Evolutionary conservation across 2,113 vertebrate species (phyloP).

Genomic region (Melospiza melodia): DNA sequence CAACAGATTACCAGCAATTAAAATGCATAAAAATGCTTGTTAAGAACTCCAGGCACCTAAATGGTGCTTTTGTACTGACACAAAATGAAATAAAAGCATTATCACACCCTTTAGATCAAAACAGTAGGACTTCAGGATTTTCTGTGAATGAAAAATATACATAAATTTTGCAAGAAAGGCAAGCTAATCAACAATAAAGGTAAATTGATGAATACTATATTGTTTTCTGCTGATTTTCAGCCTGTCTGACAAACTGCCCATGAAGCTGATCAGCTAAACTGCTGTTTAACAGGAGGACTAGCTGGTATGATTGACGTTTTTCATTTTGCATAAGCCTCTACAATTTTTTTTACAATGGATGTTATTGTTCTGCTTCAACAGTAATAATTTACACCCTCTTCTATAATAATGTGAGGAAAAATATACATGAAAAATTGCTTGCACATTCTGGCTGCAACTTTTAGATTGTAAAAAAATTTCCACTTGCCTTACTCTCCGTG

Average conservation of each 20-base stretch:
- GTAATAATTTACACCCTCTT: not conserved
- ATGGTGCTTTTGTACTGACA: not conserved
- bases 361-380: not conserved
- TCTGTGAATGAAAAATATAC: not conserved
- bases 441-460: conserved; percentile 14
- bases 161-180: not conserved
- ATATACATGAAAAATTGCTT: conserved; percentile 8
- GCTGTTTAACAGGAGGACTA: not conserved
- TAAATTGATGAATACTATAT: not conserved
- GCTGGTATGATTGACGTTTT: not conserved
- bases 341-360: not conserved
- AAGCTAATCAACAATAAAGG: not conserved
- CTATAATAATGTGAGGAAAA: conserved; percentile 8
- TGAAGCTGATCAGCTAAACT: not conserved
- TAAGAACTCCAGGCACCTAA: not conserved
- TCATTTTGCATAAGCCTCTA: not conserved
- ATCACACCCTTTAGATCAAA: not conserved
- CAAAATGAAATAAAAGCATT: not conserved
- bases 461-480: conserved; percentile 34
- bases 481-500: not conserved
- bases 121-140: not conserved
- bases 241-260: not conserved
- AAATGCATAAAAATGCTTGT: not conserved
- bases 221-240: not conserved
- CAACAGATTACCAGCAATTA: not conserved